Percentiles rank a stretch among this genome's conserved stretches.
Evolutionary conservation across 2,888 invertebrate genomes (phyloP).

Genomic region (Eupithecia inturbata): DNA sequence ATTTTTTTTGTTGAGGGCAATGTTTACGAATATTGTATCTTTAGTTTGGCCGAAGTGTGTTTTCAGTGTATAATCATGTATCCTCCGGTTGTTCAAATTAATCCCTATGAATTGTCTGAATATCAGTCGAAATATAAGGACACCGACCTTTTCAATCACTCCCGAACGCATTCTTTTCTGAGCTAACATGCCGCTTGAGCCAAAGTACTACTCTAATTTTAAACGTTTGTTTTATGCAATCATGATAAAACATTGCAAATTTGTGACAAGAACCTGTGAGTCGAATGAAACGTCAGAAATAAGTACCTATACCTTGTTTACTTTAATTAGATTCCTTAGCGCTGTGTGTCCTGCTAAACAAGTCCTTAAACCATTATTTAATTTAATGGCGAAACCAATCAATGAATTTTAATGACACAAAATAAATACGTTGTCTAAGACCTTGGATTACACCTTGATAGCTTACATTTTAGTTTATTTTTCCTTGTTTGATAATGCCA

Average conservation of each 20-base stretch:
- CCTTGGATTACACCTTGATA: conserved; percentile 28
- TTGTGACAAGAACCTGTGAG: too few relatives aligned
- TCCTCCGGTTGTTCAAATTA: too few relatives aligned
- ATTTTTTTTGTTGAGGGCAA: too few relatives aligned
- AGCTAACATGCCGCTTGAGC: not conserved
- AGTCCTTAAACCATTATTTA: not conserved
- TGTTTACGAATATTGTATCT: too few relatives aligned
- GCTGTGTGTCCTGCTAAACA: not conserved
- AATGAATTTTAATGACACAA: not conserved
- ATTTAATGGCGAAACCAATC: not conserved
- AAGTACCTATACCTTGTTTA: too few relatives aligned
- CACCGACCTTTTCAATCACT: not conserved
- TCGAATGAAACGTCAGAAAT: not conserved
- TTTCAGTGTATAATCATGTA: too few relatives aligned
- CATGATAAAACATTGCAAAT: too few relatives aligned
- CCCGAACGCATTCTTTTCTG: not conserved
- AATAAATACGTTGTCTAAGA: conserved; percentile 15
- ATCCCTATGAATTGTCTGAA: too few relatives aligned
- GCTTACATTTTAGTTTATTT: conserved; percentile 18
- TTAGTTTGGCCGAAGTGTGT: too few relatives aligned
- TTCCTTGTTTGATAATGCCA: conserved; percentile 31
- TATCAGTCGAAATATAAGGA: not conserved
- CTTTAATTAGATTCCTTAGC: not conserved
- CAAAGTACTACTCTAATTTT: too few relatives aligned
- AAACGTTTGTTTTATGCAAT: too few relatives aligned